phyloP scores from a whole-genome alignment of 2,888 invertebrate species.

The Leptogaster cylindrica region DNA sequence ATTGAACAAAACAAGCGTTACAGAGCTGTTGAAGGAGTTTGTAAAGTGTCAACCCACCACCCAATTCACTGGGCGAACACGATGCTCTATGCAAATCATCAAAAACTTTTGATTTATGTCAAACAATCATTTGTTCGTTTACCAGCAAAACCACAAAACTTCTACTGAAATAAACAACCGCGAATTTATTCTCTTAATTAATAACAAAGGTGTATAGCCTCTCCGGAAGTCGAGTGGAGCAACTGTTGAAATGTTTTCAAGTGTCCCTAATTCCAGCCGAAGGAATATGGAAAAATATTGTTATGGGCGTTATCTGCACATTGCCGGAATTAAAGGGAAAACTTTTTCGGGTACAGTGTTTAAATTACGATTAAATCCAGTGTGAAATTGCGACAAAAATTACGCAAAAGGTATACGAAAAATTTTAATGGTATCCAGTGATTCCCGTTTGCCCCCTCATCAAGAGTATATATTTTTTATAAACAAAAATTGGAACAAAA shows the following conservation, averaged over 20 bases:
- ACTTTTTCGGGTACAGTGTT: not conserved
- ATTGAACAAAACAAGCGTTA: too few species aligned
- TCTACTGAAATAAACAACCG: conserved; percentile 16
- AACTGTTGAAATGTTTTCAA: not conserved
- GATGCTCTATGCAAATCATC: conserved; percentile 34
- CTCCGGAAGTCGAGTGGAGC: not conserved
- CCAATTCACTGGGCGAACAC: too few species aligned
- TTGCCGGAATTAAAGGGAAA: conserved; percentile 9
- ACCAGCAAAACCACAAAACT: conserved; percentile 1
- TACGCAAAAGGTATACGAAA: too few species aligned
- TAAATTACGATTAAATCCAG: conserved; percentile 16
- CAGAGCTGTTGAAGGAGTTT: too few species aligned
- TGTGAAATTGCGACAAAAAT: conserved; percentile 11
- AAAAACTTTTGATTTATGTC: conserved; percentile 37
- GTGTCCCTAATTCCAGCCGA: not conserved
- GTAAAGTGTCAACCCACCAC: too few species aligned
- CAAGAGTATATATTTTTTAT: too few species aligned
- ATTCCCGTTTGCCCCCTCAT: too few species aligned
- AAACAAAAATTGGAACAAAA: too few species aligned
- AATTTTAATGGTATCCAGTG: too few species aligned
- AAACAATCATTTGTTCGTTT: conserved; percentile 33
- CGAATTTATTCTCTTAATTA: conserved; percentile 36
- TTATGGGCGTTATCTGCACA: conserved; percentile 19
- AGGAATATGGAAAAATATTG: conserved; percentile 26
- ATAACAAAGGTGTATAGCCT: conserved; percentile 25